A percentile compares a stretch with the other conserved stretches of the same genome.
Evolutionary conservation across 2,888 invertebrate species (phyloP).

Genomic region (Branchellion lobata): DNA sequence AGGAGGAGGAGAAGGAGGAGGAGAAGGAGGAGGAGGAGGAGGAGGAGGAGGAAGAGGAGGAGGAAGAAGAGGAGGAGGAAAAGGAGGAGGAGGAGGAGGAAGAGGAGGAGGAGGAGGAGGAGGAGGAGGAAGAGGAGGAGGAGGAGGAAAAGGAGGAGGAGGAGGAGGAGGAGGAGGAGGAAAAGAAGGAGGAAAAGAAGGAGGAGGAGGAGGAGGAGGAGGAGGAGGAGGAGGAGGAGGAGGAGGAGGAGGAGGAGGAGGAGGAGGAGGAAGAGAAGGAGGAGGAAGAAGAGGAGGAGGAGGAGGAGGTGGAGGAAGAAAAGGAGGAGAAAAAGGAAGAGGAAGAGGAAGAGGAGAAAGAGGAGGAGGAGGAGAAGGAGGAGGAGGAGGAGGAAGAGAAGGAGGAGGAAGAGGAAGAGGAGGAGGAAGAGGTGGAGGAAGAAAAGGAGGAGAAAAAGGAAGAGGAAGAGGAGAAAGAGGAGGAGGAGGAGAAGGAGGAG

Average conservation of each 20-base stretch:
- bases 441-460: too few relatives aligned
- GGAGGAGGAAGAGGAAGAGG: not conserved
- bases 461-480: not conserved
- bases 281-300: too few relatives aligned
- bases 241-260: too few relatives aligned
- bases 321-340: not conserved
- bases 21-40: not conserved
- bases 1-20: not conserved
- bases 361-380: conserved; percentile 21
- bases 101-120: conserved; percentile 27
- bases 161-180: not conserved
- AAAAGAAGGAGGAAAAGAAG: not conserved
- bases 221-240: not conserved
- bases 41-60: not conserved
- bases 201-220: conserved; percentile 1
- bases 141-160: not conserved
- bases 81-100: not conserved
- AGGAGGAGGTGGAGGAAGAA: not conserved
- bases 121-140: conserved; percentile 26
- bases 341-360: not conserved
- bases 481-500: conserved; percentile 28
- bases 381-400: not conserved
- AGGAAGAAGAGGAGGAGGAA: too few relatives aligned
- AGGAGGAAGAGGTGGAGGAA: not conserved
- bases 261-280: too few relatives aligned